phyloP scores from a whole-genome alignment of 2,113 vertebrate species.

The Origma solitaria region DNA sequence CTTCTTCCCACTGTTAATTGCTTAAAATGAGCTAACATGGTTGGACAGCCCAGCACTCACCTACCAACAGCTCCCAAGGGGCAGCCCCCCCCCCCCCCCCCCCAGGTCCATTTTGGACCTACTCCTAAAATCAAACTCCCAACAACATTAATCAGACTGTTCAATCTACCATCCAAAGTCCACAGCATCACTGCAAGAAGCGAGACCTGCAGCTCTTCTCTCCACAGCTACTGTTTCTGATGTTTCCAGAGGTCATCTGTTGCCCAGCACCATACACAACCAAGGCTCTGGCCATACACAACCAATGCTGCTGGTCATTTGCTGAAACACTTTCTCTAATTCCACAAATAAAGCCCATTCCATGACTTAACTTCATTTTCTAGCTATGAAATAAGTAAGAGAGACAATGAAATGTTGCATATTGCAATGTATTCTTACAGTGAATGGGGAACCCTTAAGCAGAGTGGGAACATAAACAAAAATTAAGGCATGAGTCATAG shows the following conservation, averaged over 20 bases:
- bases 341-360: background rate
- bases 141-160: background rate
- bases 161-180: background rate
- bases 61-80: background rate
- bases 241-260: background rate
- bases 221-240: background rate
- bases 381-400: background rate
- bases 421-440: background rate
- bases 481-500: background rate
- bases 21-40: fast-evolving
- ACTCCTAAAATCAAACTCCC: background rate
- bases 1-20: background rate
- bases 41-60: background rate
- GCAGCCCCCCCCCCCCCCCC: background rate
- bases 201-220: background rate
- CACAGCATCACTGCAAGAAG: background rate
- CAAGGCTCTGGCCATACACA: background rate
- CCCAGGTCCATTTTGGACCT: background rate
- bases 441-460: background rate
- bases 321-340: background rate
- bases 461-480: background rate
- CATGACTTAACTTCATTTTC: background rate
- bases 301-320: background rate
- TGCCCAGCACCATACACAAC: background rate
- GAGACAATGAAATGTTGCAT: background rate